Evolutionary conservation across 37 sponge, comb jelly and placozoan species (phyloP).

Genomic region (Tethya wilhelma): DNA sequence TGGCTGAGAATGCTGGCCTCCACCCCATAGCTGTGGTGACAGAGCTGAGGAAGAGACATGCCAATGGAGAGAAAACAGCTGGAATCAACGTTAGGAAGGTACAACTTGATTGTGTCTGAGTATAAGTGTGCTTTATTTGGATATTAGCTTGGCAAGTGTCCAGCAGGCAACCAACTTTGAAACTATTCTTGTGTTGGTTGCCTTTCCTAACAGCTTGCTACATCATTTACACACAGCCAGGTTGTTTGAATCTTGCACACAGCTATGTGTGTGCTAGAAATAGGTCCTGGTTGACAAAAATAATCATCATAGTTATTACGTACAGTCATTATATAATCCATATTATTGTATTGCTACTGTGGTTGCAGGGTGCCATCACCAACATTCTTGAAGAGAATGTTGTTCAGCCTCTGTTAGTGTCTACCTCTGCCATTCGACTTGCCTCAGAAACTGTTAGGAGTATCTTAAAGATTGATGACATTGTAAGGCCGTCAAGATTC

Average conservation of each 20-base stretch:
- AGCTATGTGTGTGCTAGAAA: not conserved
- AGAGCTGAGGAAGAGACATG: slow-evolving; percentile 94
- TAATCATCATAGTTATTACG: too few relatives aligned
- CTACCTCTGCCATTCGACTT: slow-evolving; percentile 88
- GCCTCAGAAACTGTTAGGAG: slow-evolving; percentile 96
- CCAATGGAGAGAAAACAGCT: slow-evolving; percentile 86
- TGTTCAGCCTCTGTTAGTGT: slow-evolving; percentile 95
- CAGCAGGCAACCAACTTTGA: slow-evolving; percentile 21
- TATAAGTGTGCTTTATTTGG: not conserved
- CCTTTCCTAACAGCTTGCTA: slow-evolving; percentile 41
- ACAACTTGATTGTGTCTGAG: not conserved
- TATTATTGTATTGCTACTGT: not conserved
- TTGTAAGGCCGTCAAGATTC: slow-evolving; percentile 62
- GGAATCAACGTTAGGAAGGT: slow-evolving; percentile 99
- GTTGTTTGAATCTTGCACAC: not conserved
- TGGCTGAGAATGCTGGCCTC: slow-evolving; percentile 99
- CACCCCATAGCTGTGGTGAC: slow-evolving; percentile 95
- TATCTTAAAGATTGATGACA: slow-evolving; percentile 98
- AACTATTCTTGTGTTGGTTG: not conserved
- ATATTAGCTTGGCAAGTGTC: slow-evolving; percentile 20
- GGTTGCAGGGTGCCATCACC: slow-evolving; percentile 82
- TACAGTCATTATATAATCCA: too few relatives aligned
- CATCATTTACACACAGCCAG: not conserved
- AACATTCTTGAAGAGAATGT: slow-evolving; percentile 98
- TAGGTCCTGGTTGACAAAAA: not conserved